phyloP scores from a whole-genome alignment of 2,888 invertebrate species.

The Hydraecia micacea region DNA sequence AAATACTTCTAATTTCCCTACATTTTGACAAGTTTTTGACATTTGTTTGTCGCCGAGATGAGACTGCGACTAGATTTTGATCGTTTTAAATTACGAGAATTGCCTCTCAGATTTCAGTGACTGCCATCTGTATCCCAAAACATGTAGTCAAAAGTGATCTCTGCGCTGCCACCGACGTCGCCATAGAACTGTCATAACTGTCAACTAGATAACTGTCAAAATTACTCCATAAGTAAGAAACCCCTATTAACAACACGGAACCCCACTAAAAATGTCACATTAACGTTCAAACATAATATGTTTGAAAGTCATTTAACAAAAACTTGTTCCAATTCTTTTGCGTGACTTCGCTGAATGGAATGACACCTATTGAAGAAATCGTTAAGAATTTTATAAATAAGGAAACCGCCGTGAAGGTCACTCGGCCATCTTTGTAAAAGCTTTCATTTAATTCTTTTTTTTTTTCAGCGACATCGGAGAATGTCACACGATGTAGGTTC shows the following conservation, averaged over 20 bases:
- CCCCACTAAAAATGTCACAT: slow-evolving; percentile 44
- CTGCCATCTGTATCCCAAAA: too few species aligned
- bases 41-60: too few species aligned
- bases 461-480: slow-evolving; percentile 43
- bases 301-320: slow-evolving; percentile 58
- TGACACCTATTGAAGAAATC: slow-evolving; percentile 62
- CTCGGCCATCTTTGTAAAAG: slow-evolving; percentile 40
- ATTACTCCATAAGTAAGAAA: background rate
- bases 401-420: slow-evolving; percentile 56
- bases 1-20: too few species aligned
- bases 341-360: slow-evolving; percentile 62
- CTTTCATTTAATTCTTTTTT: slow-evolving; percentile 38
- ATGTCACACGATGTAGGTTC: slow-evolving; percentile 19
- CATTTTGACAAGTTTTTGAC: too few species aligned
- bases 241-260: slow-evolving; percentile 30
- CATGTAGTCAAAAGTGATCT: too few species aligned
- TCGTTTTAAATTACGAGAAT: too few species aligned
- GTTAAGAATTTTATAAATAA: slow-evolving; percentile 63
- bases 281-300: slow-evolving; percentile 37
- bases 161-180: too few species aligned
- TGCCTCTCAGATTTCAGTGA: background rate
- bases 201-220: background rate
- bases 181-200: too few species aligned
- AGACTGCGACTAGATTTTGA: too few species aligned
- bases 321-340: slow-evolving; percentile 59